Evolutionary conservation across 2,888 invertebrate genomes (phyloP).

Genomic region (Scrobipalpa costella): DNA sequence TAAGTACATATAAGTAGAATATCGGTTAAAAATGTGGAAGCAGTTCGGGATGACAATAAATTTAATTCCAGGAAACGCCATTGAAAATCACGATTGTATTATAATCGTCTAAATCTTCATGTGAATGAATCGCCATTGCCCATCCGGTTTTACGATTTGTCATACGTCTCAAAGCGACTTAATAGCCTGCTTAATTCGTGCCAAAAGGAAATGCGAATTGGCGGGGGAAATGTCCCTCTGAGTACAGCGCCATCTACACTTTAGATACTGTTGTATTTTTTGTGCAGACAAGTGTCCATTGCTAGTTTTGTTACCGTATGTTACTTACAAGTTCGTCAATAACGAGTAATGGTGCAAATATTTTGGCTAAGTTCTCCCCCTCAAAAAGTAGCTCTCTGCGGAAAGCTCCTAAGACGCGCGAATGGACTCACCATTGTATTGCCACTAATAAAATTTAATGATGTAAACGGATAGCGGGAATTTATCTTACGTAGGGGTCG

Average conservation of each 20-base stretch:
- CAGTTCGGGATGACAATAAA: conserved; percentile 15
- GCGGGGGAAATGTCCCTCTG: conserved; percentile 65
- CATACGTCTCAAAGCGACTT: conserved; percentile 74
- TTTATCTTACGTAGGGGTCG: conserved; percentile 68
- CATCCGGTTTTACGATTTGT: conserved; percentile 69
- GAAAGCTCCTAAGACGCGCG: conserved; percentile 45
- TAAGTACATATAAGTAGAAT: too few species aligned
- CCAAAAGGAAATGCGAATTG: conserved; percentile 76
- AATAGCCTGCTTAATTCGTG: conserved; percentile 78
- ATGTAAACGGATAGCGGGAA: conserved; percentile 80
- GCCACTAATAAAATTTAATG: conserved; percentile 80
- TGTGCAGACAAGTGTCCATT: background rate
- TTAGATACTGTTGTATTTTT: background rate
- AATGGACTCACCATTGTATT: conserved; percentile 67
- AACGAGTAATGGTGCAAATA: background rate
- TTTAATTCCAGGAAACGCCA: conserved; percentile 18
- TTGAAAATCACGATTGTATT: conserved; percentile 48
- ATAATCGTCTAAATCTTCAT: conserved; percentile 55
- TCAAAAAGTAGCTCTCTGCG: background rate
- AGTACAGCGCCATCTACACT: background rate
- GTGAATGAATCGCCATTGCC: conserved; percentile 61
- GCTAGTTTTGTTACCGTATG: background rate
- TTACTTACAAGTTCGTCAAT: background rate
- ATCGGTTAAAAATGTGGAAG: background rate
- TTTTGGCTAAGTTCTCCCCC: background rate